phyloP scores from a whole-genome alignment of 2,797 vertebrate genomes.

The Takifugu ocellatus region DNA sequence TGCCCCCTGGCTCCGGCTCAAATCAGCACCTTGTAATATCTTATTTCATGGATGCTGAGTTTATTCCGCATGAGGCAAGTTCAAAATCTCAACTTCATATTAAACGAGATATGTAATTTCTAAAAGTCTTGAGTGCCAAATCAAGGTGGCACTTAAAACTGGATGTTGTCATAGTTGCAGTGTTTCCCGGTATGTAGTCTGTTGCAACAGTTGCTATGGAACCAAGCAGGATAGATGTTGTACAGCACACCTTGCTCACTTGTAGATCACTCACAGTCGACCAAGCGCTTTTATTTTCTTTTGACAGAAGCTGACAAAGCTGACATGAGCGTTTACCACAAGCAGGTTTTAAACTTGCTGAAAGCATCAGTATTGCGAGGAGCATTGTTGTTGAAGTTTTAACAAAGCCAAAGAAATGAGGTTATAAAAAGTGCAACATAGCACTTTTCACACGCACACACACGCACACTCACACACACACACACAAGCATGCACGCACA shows the following conservation, averaged over 20 bases:
- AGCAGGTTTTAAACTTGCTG: neutral
- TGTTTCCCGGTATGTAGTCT: neutral
- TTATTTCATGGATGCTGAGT: constrained; percentile 6
- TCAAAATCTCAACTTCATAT: constrained; percentile 20
- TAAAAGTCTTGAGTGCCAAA: too few species aligned
- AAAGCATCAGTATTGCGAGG: constrained; percentile 6
- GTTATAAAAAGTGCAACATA: too few species aligned
- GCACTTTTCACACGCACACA: too few species aligned
- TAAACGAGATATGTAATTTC: constrained; percentile 17
- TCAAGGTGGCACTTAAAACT: too few species aligned
- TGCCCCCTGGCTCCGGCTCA: constrained; percentile 9
- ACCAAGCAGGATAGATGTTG: constrained; percentile 11
- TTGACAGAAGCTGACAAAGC: constrained; percentile 10
- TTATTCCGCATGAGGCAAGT: constrained; percentile 19
- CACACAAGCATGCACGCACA: too few species aligned
- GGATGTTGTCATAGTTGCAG: too few species aligned
- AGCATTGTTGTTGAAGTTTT: constrained; percentile 1
- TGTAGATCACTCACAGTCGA: constrained; percentile 15
- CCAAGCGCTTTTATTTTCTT: neutral
- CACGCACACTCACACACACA: too few species aligned
- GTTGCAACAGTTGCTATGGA: constrained; percentile 17
- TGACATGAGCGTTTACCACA: neutral
- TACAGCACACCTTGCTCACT: constrained; percentile 5
- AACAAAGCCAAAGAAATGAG: too few species aligned
- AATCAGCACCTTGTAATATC: constrained; percentile 12